Percentiles rank a stretch among this genome's conserved stretches.
Evolutionary conservation across 2,113 vertebrate species (phyloP).

Genomic region (Cavia porcellus): DNA sequence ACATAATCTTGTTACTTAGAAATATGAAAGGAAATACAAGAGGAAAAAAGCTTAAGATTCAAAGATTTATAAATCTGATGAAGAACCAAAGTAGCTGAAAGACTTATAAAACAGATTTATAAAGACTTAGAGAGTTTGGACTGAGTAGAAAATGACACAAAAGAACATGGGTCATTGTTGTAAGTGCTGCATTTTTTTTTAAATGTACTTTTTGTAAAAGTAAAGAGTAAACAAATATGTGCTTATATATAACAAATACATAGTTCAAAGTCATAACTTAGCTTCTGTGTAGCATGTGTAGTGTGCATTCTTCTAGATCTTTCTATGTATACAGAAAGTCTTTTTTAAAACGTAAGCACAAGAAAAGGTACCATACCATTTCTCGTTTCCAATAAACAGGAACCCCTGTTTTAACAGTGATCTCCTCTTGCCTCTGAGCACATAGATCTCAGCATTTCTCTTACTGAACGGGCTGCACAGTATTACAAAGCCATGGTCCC

Average conservation of each 20-base stretch:
- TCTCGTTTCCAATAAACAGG: not conserved
- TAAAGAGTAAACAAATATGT: not conserved
- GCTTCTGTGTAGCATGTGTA: not conserved
- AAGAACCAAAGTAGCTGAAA: not conserved
- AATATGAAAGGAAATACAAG: not conserved
- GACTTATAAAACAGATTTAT: not conserved
- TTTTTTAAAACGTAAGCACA: constrained; percentile 26
- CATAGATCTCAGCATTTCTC: not conserved
- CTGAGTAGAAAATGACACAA: not conserved
- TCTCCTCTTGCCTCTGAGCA: not conserved
- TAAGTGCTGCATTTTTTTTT: constrained; percentile 1
- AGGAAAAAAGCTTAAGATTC: not conserved
- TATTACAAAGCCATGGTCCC: not conserved
- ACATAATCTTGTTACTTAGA: not conserved
- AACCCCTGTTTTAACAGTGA: not conserved
- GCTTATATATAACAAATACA: not conserved
- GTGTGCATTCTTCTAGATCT: not conserved
- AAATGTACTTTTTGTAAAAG: not conserved
- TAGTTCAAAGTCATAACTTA: not conserved
- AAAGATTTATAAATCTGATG: not conserved
- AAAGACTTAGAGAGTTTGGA: not conserved
- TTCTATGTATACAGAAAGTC: not conserved
- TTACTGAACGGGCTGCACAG: not conserved
- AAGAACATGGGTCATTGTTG: not conserved
- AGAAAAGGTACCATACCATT: not conserved